Conservation (phyloP, 2,113 vertebrate genomes). For the Bos indicus region DNA sequence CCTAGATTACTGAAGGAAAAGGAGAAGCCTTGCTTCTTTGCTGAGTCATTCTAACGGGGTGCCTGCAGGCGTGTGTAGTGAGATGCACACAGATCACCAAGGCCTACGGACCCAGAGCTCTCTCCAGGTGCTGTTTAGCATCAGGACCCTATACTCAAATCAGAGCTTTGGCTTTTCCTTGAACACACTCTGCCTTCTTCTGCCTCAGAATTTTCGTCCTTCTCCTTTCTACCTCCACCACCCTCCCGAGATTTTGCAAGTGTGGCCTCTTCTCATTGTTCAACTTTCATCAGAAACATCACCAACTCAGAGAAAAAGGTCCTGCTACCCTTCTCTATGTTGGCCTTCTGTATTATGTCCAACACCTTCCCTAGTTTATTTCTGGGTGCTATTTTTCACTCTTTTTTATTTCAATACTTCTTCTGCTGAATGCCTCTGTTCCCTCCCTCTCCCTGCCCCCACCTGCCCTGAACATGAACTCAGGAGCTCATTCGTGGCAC, state of each 20-base stretch:
- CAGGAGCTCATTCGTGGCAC: neutral
- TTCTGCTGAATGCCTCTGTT: neutral
- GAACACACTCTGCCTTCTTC: neutral
- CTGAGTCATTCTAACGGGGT: neutral
- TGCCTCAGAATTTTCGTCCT: neutral
- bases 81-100: neutral
- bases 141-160: neutral
- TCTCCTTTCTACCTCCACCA: neutral
- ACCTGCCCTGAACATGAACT: fast-evolving
- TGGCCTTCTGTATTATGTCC: neutral
- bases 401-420: neutral
- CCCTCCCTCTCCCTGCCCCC: fast-evolving
- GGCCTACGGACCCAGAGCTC: fast-evolving
- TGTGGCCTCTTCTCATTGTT: neutral
- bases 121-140: neutral
- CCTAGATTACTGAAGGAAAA: neutral
- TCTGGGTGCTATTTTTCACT: neutral
- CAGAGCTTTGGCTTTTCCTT: neutral
- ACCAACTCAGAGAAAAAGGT: neutral
- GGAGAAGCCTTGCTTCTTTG: neutral
- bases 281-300: neutral
- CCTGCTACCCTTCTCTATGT: neutral
- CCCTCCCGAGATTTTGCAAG: neutral
- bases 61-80: neutral
- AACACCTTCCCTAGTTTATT: neutral